These are phyloP conservation scores for Augiades crinisus DNA, from an alignment of 2,888 invertebrate species.

Conservation along the genomic window DNA sequence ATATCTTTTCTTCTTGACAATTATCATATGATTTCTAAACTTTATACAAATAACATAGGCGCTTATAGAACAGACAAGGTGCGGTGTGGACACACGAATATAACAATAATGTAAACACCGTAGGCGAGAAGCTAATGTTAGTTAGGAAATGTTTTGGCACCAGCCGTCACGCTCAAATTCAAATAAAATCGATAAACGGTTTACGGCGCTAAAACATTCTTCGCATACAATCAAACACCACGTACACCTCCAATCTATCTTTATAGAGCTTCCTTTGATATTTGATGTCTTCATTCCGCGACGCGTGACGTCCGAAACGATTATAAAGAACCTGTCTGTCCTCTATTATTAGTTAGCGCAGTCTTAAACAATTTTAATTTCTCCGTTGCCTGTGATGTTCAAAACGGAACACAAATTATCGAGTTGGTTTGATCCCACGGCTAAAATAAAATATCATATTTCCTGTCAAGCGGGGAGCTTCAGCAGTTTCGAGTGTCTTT, in stretches of 20 bases:
- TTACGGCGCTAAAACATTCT: neutral
- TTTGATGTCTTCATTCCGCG: slow-evolving; percentile 42
- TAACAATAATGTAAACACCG: neutral
- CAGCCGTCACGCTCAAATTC: neutral
- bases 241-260: slow-evolving; percentile 1
- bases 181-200: neutral
- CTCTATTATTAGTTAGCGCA: slow-evolving; percentile 62
- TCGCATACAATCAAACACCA: neutral
- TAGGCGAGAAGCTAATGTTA: neutral
- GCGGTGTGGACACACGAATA: no score
- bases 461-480: slow-evolving; percentile 76
- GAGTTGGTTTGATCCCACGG: slow-evolving; percentile 79
- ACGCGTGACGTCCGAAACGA: slow-evolving; percentile 42
- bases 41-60: no score
- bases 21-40: no score
- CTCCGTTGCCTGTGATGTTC: slow-evolving; percentile 67
- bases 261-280: slow-evolving; percentile 41
- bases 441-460: slow-evolving; percentile 82
- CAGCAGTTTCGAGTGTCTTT: slow-evolving; percentile 69
- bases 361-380: slow-evolving; percentile 69
- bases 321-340: slow-evolving; percentile 50
- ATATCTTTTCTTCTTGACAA: no score
- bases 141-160: neutral
- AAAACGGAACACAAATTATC: slow-evolving; percentile 76
- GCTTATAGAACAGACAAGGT: no score